Evolutionary conservation across 1,140 invertebrate species (phyloP), one percentile per base, ranked within the genome.

Genomic region (Sminthurides bifidus): DNA sequence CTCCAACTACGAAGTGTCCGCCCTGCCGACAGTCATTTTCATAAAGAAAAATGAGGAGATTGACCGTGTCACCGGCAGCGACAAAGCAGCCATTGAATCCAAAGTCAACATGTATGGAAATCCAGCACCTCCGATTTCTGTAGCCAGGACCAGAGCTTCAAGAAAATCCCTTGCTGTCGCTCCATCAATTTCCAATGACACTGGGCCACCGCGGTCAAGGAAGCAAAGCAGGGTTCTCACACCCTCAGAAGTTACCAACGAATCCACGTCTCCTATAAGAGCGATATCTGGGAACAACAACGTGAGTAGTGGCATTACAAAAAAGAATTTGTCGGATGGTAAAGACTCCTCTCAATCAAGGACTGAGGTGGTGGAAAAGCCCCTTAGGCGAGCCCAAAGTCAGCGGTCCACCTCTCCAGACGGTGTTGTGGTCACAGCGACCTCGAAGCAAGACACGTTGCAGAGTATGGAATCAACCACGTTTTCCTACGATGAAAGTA

Each of bases 1-100:
- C 2, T 77, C 80, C 21, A 73, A 74, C 21, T 83, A 95, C 68
- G 85, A 85, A 40, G 85, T 98, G 17, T 82, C 79, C 58, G 88
- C 91, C 1, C 97, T 98, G 91, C 95, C 95, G 4, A 98, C 95
- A 4, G 98, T 98, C 68, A 83, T 94, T 56, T 95, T 98, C 67
- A 95, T 90, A 68, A 81, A 83, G 60, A 95, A 92, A 69, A 79
- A 82, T 77, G 76, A 77, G n/a, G 85, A 84, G 73, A 73, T 94
- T 63, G 87, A 85, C 66, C 71, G 78, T 14, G 73, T 92, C 41
- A 81, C 85, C 74, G 58, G 58, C 6, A 54, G 53, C 19, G 49
- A 60, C 44, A 0, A 33, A 4, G 30, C 2, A 27, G 33, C 30
- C 1, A 27, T 60, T 15, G 48, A 60, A 41, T 12, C 4, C 15